Base-by-base conservation (phyloP, 53 echinoderm and acorn worm genomes). In the Henricia sp. region DNA sequence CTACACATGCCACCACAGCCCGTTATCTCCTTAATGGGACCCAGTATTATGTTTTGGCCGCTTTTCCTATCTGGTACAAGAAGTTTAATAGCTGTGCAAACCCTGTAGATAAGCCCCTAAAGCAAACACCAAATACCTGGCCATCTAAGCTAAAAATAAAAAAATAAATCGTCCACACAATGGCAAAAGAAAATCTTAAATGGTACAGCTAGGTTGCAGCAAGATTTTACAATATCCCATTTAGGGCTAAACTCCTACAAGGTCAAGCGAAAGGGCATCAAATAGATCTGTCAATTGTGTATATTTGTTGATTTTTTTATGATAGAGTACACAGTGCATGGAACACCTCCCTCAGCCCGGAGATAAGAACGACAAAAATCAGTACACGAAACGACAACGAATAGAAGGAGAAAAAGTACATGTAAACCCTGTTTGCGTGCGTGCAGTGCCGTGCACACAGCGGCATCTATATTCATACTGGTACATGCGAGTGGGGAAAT, bases 381-480 rank as follows among this genome's bases (percentile, higher is more conserved):
- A 16, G 58, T 42, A 37, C 59, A 42, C 76, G 39, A 59, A 58
- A 39, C n/a, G 20, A 38, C n/a, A n/a, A n/a, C n/a, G n/a, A n/a
- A n/a, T n/a, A n/a, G n/a, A n/a, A n/a, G n/a, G n/a, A n/a, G n/a
- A 68, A 68, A 76, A 76, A 76, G 76, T 76, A 39, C 76, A 76
- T 16, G 76, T 76, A 55, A 76, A 76, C 76, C 76, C 76, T 76
- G 76, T 58, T 76, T 76, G 42, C 76, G 76, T 58, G 41, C 76
- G 59, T 73, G n/a, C n/a, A 68, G 38, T 38, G 37, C 34, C 68
- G 68, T 68, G 76, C 76, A 41, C 59, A 56, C 59, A 76, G 56
- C 76, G 59, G 76, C 76, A 76, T 76, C 76, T 76, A 76, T 76
- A 76, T 76, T 76, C 76, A 76, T 57, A 76, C 56, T 54, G 53